These are phyloP conservation scores for Acipenser oxyrinchus DNA, from an alignment of 2,797 vertebrate genomes.

Conservation along the genomic window DNA sequence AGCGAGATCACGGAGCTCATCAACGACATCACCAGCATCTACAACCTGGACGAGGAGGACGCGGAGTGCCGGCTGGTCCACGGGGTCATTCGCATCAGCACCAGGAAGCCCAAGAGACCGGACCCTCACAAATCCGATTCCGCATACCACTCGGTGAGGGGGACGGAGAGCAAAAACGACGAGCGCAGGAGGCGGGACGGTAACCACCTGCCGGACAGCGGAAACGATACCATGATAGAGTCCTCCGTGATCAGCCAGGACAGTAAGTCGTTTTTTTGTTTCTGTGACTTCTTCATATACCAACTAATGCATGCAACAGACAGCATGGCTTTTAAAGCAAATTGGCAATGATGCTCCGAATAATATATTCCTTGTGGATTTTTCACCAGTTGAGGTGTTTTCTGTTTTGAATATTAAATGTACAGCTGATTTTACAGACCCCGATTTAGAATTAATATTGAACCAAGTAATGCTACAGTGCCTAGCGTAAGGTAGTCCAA, in stretches of 20 bases:
- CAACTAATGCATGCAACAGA: too few species aligned
- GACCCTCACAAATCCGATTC: constrained; percentile 23
- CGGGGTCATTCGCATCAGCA: constrained; percentile 96
- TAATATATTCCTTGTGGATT: too few species aligned
- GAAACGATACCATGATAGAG: constrained; percentile 86
- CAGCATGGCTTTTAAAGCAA: too few species aligned
- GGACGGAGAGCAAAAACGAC: constrained; percentile 41
- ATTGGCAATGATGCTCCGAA: too few species aligned
- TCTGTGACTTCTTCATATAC: constrained; percentile 23
- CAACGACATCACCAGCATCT: constrained; percentile 94
- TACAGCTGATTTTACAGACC: too few species aligned
- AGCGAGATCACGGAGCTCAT: constrained; percentile 97
- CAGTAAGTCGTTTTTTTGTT: constrained; percentile 54
- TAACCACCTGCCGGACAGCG: constrained; percentile 74
- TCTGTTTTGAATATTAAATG: too few species aligned
- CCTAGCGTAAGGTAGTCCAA: too few species aligned
- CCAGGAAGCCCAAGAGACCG: constrained; percentile 70
- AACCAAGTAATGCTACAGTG: too few species aligned
- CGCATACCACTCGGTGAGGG: constrained; percentile 26
- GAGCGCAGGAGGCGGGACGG: constrained; percentile 47
- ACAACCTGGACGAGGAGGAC: constrained; percentile 92
- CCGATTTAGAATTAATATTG: too few species aligned
- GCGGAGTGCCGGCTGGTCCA: constrained; percentile 91
- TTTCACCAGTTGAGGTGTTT: too few species aligned
- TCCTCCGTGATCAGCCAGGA: constrained; percentile 78